Evolutionary conservation across 2,113 vertebrate genomes (phyloP).

Genomic region (Elgaria multicarinata): DNA sequence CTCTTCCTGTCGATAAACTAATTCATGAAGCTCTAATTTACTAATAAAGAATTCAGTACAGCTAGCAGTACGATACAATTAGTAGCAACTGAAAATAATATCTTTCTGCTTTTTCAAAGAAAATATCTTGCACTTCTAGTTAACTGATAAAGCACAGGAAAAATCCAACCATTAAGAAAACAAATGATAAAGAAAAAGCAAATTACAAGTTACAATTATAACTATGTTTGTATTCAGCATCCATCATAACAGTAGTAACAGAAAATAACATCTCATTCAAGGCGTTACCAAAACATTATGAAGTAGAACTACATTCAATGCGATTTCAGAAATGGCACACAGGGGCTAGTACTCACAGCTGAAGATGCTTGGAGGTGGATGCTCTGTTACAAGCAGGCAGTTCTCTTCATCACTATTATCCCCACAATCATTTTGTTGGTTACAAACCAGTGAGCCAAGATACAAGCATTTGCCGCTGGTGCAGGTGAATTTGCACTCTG

Average conservation of each 20-base stretch:
- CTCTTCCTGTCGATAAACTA: not conserved
- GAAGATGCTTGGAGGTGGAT: slow-evolving; percentile 92
- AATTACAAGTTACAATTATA: not conserved
- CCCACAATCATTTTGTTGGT: slow-evolving; percentile 96
- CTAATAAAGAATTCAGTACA: not conserved
- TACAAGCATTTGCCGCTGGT: slow-evolving; percentile 96
- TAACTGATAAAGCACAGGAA: slow-evolving; percentile 2
- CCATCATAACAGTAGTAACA: not conserved
- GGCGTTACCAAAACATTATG: not conserved
- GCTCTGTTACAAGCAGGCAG: slow-evolving; percentile 94
- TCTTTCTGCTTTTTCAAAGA: not conserved
- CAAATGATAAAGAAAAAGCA: not conserved
- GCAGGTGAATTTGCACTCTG: slow-evolving; percentile 99
- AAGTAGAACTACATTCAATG: not conserved
- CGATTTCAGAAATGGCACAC: not conserved
- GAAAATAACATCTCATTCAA: not conserved
- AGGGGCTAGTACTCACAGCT: slow-evolving; percentile 86
- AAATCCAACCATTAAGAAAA: not conserved
- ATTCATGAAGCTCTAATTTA: not conserved
- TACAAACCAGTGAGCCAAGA: slow-evolving; percentile 94
- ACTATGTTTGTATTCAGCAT: not conserved
- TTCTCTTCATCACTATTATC: slow-evolving; percentile 98
- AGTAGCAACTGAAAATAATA: not conserved
- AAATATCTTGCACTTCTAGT: not conserved
- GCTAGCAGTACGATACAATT: not conserved